A percentile compares a stretch with the other conserved stretches of the same genome.
These are phyloP conservation scores for Lepidothrix coronata DNA, from an alignment of 2,113 vertebrate species.

Conservation along the genomic window DNA sequence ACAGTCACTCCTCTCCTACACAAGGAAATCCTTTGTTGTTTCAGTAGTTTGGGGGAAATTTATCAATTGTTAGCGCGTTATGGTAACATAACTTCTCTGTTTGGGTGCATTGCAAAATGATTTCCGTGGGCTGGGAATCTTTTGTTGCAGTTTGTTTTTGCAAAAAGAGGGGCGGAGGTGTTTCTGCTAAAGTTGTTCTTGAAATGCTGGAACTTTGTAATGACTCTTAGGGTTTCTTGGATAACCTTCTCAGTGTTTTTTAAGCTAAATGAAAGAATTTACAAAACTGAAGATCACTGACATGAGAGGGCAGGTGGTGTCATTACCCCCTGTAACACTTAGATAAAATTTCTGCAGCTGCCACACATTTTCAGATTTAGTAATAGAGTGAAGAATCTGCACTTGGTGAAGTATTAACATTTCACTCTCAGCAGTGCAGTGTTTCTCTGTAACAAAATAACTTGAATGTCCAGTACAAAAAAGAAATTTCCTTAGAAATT, in stretches of 20 bases:
- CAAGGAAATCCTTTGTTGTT: constrained; percentile 41
- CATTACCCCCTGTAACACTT: not conserved
- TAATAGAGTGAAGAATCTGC: not conserved
- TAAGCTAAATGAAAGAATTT: not conserved
- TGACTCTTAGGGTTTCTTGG: not conserved
- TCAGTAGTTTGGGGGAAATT: not conserved
- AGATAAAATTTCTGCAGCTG: not conserved
- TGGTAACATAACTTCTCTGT: constrained; percentile 11
- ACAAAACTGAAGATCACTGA: not conserved
- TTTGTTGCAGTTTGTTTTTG: not conserved
- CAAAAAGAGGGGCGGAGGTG: not conserved
- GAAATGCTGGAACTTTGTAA: not conserved
- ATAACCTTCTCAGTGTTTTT: not conserved
- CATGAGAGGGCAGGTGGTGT: not conserved
- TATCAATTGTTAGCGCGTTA: not conserved
- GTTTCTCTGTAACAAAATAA: not conserved
- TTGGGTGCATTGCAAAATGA: not conserved
- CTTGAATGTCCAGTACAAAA: not conserved
- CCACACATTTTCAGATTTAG: not conserved
- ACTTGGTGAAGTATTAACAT: not conserved
- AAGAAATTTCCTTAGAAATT: not conserved
- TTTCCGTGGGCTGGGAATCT: not conserved
- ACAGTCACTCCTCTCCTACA: not conserved
- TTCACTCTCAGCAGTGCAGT: not conserved
- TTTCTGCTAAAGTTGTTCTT: not conserved